Evolutionary conservation across 2,797 vertebrate genomes (phyloP).

Genomic region (Fundulus diaphanus): DNA sequence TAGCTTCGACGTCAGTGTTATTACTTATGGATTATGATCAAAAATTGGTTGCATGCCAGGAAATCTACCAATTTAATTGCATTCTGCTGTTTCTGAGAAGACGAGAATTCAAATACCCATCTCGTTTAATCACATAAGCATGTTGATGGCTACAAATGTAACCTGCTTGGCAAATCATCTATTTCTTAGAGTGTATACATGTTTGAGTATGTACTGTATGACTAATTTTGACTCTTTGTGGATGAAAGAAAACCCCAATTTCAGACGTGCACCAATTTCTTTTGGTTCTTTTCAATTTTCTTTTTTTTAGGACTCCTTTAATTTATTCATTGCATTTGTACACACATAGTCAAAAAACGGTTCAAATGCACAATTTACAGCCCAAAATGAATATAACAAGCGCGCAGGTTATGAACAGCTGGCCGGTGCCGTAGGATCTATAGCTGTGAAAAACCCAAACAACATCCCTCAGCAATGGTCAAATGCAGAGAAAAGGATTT

Average conservation of each 20-base stretch:
- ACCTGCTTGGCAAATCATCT: background rate
- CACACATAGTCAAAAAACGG: background rate
- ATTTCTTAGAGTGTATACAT: background rate
- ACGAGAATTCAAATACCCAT: too few relatives aligned
- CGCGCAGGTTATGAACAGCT: background rate
- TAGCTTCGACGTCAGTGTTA: too few relatives aligned
- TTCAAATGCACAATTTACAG: background rate
- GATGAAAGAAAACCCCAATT: background rate
- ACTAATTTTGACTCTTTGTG: background rate
- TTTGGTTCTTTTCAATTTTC: too few relatives aligned
- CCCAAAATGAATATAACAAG: background rate
- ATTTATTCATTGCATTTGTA: background rate
- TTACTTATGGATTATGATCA: too few relatives aligned
- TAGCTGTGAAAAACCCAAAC: too few relatives aligned
- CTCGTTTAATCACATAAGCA: background rate
- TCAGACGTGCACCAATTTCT: background rate
- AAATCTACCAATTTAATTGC: too few relatives aligned
- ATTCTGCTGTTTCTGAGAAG: too few relatives aligned
- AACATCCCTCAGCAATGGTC: background rate
- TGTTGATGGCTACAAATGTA: background rate
- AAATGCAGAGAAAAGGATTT: background rate
- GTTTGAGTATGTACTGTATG: too few relatives aligned
- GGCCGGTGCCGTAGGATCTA: background rate
- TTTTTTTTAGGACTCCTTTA: too few relatives aligned
- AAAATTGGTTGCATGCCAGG: too few relatives aligned